A percentile compares a stretch with the other conserved stretches of the same genome.
Evolutionary conservation across 2,113 vertebrate genomes (phyloP).

Genomic region (Pteruthius melanotis): DNA sequence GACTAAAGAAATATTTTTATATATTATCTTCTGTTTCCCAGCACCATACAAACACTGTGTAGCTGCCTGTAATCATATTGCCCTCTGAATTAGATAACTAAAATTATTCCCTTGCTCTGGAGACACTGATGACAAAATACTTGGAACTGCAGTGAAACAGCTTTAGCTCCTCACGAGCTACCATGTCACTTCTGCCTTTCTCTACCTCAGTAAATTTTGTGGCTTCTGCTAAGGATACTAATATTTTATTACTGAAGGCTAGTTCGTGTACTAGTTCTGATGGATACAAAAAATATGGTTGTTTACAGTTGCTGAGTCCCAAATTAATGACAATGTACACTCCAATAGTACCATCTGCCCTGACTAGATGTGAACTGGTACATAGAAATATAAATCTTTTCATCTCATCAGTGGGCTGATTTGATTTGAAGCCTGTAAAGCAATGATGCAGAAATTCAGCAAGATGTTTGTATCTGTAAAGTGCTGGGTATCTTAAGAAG

Average conservation of each 20-base stretch:
- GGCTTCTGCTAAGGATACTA: background rate
- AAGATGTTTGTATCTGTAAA: background rate
- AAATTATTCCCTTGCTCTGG: background rate
- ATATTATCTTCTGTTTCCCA: background rate
- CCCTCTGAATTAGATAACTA: background rate
- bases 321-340: background rate
- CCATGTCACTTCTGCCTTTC: background rate
- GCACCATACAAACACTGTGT: background rate
- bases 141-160: background rate
- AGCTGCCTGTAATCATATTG: background rate
- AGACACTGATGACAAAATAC: background rate
- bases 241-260: background rate
- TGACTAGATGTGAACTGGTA: background rate
- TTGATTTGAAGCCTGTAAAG: background rate
- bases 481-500: background rate
- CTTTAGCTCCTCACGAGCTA: background rate
- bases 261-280: background rate
- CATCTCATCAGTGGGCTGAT: background rate
- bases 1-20: background rate
- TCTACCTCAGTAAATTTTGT: background rate
- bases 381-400: background rate
- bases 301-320: background rate
- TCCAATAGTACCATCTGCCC: background rate
- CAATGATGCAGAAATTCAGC: background rate
- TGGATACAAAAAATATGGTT: background rate